Percentiles rank a stretch among this genome's conserved stretches.
Conservation (phyloP, 2,797 vertebrate genomes). For the Protosalanx chinensis region DNA sequence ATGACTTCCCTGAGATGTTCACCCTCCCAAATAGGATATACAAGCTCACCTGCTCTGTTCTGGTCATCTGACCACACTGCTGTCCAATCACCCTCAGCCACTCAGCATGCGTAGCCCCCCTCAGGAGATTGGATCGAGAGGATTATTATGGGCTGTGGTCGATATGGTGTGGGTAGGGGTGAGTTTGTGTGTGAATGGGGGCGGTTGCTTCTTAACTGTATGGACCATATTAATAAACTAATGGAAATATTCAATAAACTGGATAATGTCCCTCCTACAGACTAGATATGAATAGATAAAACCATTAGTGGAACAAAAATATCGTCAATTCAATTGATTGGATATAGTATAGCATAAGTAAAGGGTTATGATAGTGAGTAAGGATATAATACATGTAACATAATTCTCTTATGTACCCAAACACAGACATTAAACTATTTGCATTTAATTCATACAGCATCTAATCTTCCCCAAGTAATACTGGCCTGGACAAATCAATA, state of each 20-base stretch:
- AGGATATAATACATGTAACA: neutral
- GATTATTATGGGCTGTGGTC: conserved; percentile 50
- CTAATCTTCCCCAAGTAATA: conserved; percentile 19
- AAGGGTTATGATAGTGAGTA: no score
- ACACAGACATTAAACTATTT: neutral
- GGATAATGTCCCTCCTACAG: neutral
- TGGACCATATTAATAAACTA: neutral
- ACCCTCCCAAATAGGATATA: conserved; percentile 36
- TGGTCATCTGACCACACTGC: conserved; percentile 54
- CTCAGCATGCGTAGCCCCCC: conserved; percentile 43
- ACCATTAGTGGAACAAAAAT: neutral
- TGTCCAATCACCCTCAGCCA: conserved; percentile 50
- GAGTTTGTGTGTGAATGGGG: neutral
- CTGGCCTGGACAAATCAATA: conserved; percentile 1
- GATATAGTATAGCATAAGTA: neutral
- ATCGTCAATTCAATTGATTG: neutral
- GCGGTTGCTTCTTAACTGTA: neutral
- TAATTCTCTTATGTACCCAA: no score
- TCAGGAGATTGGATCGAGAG: conserved; percentile 65
- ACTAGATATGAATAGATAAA: neutral
- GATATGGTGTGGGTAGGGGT: conserved; percentile 43
- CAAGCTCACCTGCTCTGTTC: conserved; percentile 48
- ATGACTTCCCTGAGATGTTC: conserved; percentile 36
- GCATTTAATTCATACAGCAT: neutral
- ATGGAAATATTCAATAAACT: neutral